Percentiles rank a stretch among this genome's conserved stretches.
Conservation (phyloP, 2,888 invertebrate genomes). For the Listrodromus nycthemerus region DNA sequence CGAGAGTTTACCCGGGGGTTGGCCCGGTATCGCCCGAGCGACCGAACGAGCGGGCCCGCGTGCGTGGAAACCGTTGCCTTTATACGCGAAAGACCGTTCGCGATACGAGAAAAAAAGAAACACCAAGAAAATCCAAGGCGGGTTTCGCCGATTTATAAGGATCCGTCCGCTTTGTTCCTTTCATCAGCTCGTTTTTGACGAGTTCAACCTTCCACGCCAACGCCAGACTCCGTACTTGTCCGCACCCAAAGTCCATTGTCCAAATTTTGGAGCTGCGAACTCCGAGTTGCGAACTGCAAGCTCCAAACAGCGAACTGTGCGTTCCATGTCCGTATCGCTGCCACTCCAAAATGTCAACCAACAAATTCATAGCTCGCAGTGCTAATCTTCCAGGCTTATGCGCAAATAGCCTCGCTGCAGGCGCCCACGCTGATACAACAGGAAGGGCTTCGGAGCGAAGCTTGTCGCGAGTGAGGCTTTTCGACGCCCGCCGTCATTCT, state of each 20-base stretch:
- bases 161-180: constrained; percentile 26
- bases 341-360: constrained; percentile 26
- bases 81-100: constrained; percentile 20
- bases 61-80: constrained; percentile 24
- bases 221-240: background rate
- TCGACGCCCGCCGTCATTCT: constrained; percentile 46
- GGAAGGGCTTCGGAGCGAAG: constrained; percentile 40
- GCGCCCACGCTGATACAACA: constrained; percentile 11
- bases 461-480: constrained; percentile 55
- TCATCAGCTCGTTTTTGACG: constrained; percentile 26
- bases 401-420: constrained; percentile 8
- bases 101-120: constrained; percentile 13
- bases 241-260: background rate
- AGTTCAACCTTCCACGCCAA: background rate
- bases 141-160: constrained; percentile 44
- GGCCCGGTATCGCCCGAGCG: constrained; percentile 23
- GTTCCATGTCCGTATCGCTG: constrained; percentile 20
- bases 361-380: constrained; percentile 40
- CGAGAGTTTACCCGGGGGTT: constrained; percentile 49
- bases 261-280: background rate
- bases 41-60: constrained; percentile 28
- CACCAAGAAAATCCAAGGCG: constrained; percentile 2
- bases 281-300: too few relatives aligned
- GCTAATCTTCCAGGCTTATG: constrained; percentile 51
- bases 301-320: background rate